Base-by-base conservation (phyloP, 2,888 invertebrate species). In the Hemicrepidius hirtus region DNA sequence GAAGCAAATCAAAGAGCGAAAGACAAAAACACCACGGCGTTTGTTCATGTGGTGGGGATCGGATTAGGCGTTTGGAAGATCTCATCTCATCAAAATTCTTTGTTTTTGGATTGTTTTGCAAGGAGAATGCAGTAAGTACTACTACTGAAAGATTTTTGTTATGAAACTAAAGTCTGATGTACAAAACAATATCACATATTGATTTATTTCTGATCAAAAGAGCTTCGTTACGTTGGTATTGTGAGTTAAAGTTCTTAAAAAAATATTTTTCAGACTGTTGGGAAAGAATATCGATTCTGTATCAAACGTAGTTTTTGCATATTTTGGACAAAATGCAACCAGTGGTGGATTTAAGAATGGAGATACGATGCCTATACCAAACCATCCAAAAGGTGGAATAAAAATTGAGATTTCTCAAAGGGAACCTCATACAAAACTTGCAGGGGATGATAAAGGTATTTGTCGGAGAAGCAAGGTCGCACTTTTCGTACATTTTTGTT, bases 51-150 rank as follows among this genome's bases (percentile, higher is more conserved):
- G 6, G 90, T 93, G 35, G 93, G 93, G 10, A 89, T 91, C 49
- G 92, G 92, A 55, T 82, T 91, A 13, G 93, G 93, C 0, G 92
- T 92, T 0, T 93, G 93, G 93, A 89, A 85, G 80, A 86, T 90
- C 40, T 89, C 91, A 0, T 79, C 84, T 0, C 91, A 92, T 72
- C 93, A 93, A 80, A 87, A 88, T 12, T 87, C 90, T 76, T 88
- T 92, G 41, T 93, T 91, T 78, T 82, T 92, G 3, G 87, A 92
- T 49, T 89, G 91, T 0, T 92, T 92, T 77, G 85, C 90, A n/a
- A 89, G 92, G 66, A 87, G 93, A 9, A 83, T 92, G 32, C 87
- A 87, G 7, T 88, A 87, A 74, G 79, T 74, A 55, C 4, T 32
- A 32, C 9, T 28, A 4, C 6, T 28, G 6, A 28, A 28, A 4